Evolutionary conservation across 2,888 invertebrate species (phyloP), one percentile per base, ranked within the genome.

Genomic region (Plagodis dolabraria): DNA sequence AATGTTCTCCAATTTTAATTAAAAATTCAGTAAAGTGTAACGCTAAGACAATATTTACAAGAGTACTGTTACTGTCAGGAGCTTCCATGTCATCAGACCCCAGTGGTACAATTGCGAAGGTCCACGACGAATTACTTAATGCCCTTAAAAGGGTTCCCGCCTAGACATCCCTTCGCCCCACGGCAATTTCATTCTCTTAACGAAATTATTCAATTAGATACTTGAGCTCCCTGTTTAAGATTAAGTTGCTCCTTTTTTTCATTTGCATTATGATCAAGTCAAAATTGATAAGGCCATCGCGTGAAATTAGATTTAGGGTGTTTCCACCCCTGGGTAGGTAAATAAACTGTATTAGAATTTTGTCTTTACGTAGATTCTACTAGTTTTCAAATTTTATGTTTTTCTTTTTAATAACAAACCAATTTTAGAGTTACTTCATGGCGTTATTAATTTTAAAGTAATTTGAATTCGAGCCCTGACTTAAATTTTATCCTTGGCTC

Each of bases 171-270:
- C 62, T 63, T 63, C 65, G 63, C 69, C 73, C 74, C 73, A 67
- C 66, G 72, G 77, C 78, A 78, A 78, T 81, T 77, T 72, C 73
- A 76, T 80, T 80, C 76, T 77, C 77, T 77, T 79, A 82, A 82
- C 83, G 74, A 86, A 86, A 86, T 89, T 86, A 87, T 87, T 87
- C 85, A 86, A 86, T 88, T 87, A 85, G 77, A 77, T 81, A 82
- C 85, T 83, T 72, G 70, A 80, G 75, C 75, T 73, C 63, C 69
- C 75, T 79, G 77, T 83, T 85, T 77, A 74, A 83, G 79, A 83
- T 81, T 76, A 83, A 81, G 74, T 76, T 77, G 78, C 67, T 75
- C 69, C 76, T 80, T 86, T 81, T 22, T 84, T 85, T 81, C 75
- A 80, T 83, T 86, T 79, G 72, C 78, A 76, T 83, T 82, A 83